These are phyloP conservation scores for Pseudorhombus dupliciocellatus DNA, from an alignment of 2,113 vertebrate genomes.

Conservation along the genomic window DNA sequence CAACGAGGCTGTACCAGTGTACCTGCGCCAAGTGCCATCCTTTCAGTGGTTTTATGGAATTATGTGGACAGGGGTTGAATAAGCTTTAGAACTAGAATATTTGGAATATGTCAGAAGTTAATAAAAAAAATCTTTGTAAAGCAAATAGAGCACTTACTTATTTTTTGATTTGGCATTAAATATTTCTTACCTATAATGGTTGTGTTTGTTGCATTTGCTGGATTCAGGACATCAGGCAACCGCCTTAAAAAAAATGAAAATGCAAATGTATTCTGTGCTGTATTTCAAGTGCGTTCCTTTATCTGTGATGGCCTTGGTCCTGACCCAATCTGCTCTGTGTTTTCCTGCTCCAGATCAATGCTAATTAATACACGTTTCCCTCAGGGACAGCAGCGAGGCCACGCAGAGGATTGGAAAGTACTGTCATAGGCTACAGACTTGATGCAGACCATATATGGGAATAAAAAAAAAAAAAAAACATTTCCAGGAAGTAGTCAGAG, in stretches of 20 bases:
- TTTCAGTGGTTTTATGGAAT: too few species aligned
- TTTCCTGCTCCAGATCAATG: slow-evolving; percentile 72
- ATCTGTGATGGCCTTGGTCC: slow-evolving; percentile 53
- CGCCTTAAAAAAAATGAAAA: slow-evolving; percentile 35
- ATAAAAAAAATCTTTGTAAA: too few species aligned
- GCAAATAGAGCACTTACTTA: too few species aligned
- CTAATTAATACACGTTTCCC: slow-evolving; percentile 74
- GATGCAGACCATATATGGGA: slow-evolving; percentile 11
- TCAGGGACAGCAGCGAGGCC: slow-evolving; percentile 45
- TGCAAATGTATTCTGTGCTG: slow-evolving; percentile 36
- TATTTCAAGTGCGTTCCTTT: slow-evolving; percentile 48
- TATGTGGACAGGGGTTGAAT: too few species aligned
- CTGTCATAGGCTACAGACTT: neutral
- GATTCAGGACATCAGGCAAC: neutral
- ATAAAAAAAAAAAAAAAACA: slow-evolving; percentile 13
- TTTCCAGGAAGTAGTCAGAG: neutral
- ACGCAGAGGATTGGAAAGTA: slow-evolving; percentile 2
- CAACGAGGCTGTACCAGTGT: too few species aligned
- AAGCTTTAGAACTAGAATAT: too few species aligned
- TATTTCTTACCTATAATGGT: neutral
- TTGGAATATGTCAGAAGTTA: too few species aligned
- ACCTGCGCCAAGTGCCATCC: too few species aligned
- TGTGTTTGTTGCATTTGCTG: too few species aligned
- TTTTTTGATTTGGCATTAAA: too few species aligned
- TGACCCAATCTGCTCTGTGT: slow-evolving; percentile 62